phyloP scores from a whole-genome alignment of 2,888 invertebrate genomes.

The Clunio marinus region DNA sequence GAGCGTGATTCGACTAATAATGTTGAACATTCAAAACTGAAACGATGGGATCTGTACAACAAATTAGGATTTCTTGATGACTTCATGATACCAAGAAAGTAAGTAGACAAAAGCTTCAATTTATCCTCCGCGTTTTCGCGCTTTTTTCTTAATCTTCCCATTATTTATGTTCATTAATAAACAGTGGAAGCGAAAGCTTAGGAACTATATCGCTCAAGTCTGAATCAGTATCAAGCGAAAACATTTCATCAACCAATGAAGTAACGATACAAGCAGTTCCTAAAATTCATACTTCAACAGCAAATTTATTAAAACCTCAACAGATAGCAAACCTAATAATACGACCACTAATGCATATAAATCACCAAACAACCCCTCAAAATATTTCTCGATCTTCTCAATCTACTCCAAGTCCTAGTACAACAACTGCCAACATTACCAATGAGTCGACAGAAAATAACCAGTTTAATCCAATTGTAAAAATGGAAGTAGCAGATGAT shows the following conservation, averaged over 20 bases:
- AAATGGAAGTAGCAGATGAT: conserved; percentile 39
- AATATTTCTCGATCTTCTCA: conserved; percentile 25
- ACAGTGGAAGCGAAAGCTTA: conserved; percentile 33
- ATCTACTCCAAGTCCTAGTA: conserved; percentile 26
- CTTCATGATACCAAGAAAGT: conserved; percentile 38
- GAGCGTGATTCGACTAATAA: conserved; percentile 35
- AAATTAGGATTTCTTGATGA: conserved; percentile 33
- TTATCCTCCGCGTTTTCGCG: no score
- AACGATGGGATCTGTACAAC: conserved; percentile 35
- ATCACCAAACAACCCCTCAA: conserved; percentile 7
- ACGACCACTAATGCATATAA: conserved; percentile 18
- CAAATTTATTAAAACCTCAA: conserved; percentile 10
- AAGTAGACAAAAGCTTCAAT: neutral
- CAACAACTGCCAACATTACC: conserved; percentile 23
- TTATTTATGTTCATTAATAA: no score
- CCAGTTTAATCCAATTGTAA: conserved; percentile 30
- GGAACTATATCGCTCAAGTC: conserved; percentile 19
- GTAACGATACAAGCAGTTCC: conserved; percentile 17
- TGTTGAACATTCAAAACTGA: conserved; percentile 36
- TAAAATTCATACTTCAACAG: conserved; percentile 22
- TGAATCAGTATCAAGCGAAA: conserved; percentile 26
- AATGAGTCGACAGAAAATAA: neutral
- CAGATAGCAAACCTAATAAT: conserved; percentile 11
- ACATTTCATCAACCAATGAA: conserved; percentile 38
- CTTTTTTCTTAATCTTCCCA: no score